Conservation (phyloP, 2,113 vertebrate species). For the Alosa alosa region DNA sequence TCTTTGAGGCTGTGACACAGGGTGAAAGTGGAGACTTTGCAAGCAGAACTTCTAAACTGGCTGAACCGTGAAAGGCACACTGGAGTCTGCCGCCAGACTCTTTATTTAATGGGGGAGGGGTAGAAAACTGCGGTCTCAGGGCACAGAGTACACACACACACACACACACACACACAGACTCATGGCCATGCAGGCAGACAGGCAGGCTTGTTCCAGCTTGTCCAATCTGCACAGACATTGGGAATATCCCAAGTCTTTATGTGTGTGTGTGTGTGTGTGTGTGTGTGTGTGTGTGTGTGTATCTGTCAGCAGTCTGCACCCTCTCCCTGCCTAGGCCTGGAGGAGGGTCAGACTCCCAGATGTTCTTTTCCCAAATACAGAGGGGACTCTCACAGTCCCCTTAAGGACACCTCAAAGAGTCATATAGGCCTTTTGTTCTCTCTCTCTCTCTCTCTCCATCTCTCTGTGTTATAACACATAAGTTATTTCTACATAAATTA, state of each 20-base stretch:
- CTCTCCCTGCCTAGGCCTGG: background rate
- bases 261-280: slow-evolving; percentile 22
- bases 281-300: slow-evolving; percentile 9
- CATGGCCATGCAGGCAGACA: slow-evolving; percentile 29
- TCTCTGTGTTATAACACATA: background rate
- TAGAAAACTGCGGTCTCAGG: slow-evolving; percentile 6
- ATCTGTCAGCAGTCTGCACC: background rate
- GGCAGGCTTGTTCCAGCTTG: slow-evolving; percentile 53
- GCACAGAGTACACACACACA: background rate
- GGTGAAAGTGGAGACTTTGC: background rate
- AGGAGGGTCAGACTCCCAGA: slow-evolving; percentile 3
- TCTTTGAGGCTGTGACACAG: background rate
- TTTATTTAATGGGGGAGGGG: slow-evolving; percentile 33
- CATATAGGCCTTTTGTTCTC: background rate
- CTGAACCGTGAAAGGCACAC: slow-evolving; percentile 8
- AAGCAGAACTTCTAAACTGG: background rate
- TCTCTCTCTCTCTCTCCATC: background rate
- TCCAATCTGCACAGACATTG: slow-evolving; percentile 31
- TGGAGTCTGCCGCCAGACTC: background rate
- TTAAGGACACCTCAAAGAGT: slow-evolving; percentile 19
- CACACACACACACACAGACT: background rate
- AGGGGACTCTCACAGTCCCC: background rate
- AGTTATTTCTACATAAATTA: background rate
- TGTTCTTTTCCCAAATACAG: slow-evolving; percentile 12
- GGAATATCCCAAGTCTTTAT: slow-evolving; percentile 47